Evolutionary conservation across 64 coral and sea anemone species (phyloP).

Genomic region (Pocillopora verrucosa): DNA sequence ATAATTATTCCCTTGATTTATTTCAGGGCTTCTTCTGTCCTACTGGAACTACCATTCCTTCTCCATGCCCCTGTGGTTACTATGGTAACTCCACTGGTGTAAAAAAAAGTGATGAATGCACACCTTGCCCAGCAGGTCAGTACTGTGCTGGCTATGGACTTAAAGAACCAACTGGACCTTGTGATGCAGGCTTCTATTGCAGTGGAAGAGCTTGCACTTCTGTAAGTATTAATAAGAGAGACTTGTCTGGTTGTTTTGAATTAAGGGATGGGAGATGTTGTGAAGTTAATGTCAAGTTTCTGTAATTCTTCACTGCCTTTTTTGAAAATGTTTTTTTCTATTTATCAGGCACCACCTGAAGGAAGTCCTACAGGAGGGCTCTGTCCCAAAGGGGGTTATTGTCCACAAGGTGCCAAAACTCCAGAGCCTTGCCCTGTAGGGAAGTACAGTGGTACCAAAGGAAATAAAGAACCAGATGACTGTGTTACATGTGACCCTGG

Average conservation of each 20-base stretch:
- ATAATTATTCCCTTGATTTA: neutral
- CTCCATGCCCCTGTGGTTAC: conserved; percentile 96
- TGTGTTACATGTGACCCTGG: conserved; percentile 96
- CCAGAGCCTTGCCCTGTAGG: conserved; percentile 91
- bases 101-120: conserved; percentile 92
- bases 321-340: neutral
- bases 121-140: conserved; percentile 91
- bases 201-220: conserved; percentile 91
- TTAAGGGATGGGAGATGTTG: no score
- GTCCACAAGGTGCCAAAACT: conserved; percentile 85
- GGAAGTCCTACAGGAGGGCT: conserved; percentile 87
- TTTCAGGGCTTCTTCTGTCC: conserved; percentile 92
- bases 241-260: no score
- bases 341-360: conserved; percentile 85
- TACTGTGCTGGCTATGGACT: conserved; percentile 95
- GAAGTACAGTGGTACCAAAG: conserved; percentile 85
- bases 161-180: conserved; percentile 75
- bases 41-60: conserved; percentile 93
- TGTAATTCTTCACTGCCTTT: no score
- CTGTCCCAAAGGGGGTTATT: conserved; percentile 93
- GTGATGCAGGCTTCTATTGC: conserved; percentile 99
- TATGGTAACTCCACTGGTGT: conserved; percentile 95
- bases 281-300: no score
- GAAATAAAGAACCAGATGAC: conserved; percentile 92
- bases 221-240: conserved; percentile 28